Conservation (phyloP, 2,888 invertebrate species). For the Halictus ligatus region DNA sequence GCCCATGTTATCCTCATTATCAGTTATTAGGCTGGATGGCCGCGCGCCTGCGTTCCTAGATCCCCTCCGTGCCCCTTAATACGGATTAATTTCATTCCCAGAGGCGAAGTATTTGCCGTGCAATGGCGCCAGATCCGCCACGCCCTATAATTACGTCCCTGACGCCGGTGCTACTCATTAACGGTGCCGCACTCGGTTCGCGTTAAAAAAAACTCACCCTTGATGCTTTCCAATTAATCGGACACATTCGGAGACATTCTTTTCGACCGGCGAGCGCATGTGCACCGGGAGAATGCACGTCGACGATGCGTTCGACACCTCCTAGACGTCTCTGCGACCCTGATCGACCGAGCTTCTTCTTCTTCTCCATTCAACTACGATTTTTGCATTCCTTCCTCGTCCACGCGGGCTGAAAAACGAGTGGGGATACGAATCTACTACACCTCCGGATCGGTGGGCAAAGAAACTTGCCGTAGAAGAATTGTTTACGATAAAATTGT, state of each 20-base stretch:
- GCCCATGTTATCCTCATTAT: slow-evolving; percentile 29
- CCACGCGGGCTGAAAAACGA: neutral
- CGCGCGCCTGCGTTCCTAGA: slow-evolving; percentile 29
- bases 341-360: neutral
- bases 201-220: slow-evolving; percentile 38
- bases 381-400: neutral
- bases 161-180: slow-evolving; percentile 51
- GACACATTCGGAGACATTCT: slow-evolving; percentile 34
- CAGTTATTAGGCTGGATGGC: slow-evolving; percentile 8
- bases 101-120: slow-evolving; percentile 57
- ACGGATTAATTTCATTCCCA: slow-evolving; percentile 58
- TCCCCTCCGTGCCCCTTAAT: slow-evolving; percentile 31
- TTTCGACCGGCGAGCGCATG: neutral
- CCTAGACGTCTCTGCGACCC: neutral
- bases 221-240: slow-evolving; percentile 39
- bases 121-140: slow-evolving; percentile 59
- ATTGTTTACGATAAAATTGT: too few relatives aligned
- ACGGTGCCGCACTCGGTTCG: slow-evolving; percentile 1
- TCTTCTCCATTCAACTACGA: neutral
- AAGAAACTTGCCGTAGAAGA: too few relatives aligned
- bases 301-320: neutral
- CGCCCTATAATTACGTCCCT: slow-evolving; percentile 60
- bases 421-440: too few relatives aligned
- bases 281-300: neutral
- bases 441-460: too few relatives aligned